Base-by-base conservation (phyloP, 2,113 vertebrate genomes). In the Pelecanoides urinatrix region DNA sequence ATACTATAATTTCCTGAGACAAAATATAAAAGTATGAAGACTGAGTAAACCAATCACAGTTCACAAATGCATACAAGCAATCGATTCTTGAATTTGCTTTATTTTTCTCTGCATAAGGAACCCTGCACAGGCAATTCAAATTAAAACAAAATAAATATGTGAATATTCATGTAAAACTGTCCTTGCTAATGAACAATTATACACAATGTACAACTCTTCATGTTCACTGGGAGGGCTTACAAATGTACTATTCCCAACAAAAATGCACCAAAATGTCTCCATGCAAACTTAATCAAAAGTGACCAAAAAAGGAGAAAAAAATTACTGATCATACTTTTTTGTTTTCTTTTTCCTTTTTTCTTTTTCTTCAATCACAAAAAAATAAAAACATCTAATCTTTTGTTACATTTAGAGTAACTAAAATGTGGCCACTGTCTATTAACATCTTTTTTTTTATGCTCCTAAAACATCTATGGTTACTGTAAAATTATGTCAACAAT, bases 141-240 rank as follows among this genome's bases (percentile, higher is more conserved):
- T 99, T 98, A 98, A 99, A 99, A 99, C 99, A 99, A 99, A 99
- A 99, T 99, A 99, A 99, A 98, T 98, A 99, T 99, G 99, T 99
- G 99, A 98, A 99, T 98, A 99, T 98, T 98, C 98, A 99, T 99
- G 99, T 99, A 99, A 99, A 99, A 99, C 98, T 98, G 98, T 98
- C 98, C 98, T 98, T 98, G 98, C 98, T 98, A 99, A 98, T 98
- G 98, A 99, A 99, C 98, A 99, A 99, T 99, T 99, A 99, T 99
- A 99, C 99, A 99, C 99, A 99, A 99, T 99, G 98, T 99, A 99
- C 99, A 99, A 98, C 98, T 98, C 96, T 97, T 98, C 92, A 96
- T 98, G 96, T 98, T 97, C 98, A 97, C 98, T 97, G 96, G 95
- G 96, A 95, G 88, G 86, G 97, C 96, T 98, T 96, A 98, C 98